phyloP scores from a whole-genome alignment of 1,140 invertebrate species.

The Ladona fulva region DNA sequence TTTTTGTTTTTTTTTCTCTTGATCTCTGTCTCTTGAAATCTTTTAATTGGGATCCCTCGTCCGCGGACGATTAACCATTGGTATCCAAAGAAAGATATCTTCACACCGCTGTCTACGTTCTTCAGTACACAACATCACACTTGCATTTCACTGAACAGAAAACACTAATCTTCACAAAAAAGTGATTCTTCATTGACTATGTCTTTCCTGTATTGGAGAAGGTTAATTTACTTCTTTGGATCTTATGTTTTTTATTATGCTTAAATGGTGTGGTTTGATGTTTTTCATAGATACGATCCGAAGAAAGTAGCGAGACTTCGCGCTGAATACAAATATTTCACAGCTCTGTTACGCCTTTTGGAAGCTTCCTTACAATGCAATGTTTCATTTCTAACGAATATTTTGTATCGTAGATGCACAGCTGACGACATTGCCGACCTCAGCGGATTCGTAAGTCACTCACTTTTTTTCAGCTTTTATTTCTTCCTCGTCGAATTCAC shows the following conservation, averaged over 20 bases:
- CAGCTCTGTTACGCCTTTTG: not conserved
- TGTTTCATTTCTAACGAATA: not conserved
- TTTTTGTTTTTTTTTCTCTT: constrained; percentile 1
- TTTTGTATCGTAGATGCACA: not conserved
- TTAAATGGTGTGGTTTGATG: not conserved
- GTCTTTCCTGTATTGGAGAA: not conserved
- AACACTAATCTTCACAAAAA: not conserved
- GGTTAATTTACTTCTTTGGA: not conserved
- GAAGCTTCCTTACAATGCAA: not conserved
- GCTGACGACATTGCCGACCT: not conserved
- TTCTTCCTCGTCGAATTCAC: not conserved
- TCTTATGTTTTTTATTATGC: not conserved
- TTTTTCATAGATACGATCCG: not conserved
- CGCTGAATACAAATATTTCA: not conserved
- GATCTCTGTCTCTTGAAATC: not conserved
- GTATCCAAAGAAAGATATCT: not conserved
- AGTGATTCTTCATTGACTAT: not conserved
- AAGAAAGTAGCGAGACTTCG: not conserved
- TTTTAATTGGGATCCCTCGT: not conserved
- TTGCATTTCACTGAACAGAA: not conserved
- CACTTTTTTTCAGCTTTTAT: not conserved
- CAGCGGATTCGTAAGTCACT: too few relatives aligned
- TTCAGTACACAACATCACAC: not conserved
- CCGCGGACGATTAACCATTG: not conserved
- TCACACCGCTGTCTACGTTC: not conserved